These are phyloP conservation scores for Acrobasis consociella DNA, from an alignment of 2,888 invertebrate species.

Conservation along the genomic window DNA sequence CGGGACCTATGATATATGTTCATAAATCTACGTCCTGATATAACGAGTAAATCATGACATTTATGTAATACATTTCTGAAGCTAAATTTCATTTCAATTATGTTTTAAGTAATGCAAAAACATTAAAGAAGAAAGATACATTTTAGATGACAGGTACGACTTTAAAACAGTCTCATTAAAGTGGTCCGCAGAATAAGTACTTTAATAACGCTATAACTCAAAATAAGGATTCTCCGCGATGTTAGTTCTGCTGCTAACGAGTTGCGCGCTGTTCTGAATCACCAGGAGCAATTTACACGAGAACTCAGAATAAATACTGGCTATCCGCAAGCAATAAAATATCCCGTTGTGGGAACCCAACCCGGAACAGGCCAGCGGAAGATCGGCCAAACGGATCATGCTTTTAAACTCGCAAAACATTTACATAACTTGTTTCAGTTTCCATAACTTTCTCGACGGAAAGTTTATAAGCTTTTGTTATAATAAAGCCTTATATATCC, in stretches of 20 bases:
- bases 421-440: conserved; percentile 19
- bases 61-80: too few relatives aligned
- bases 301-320: conserved; percentile 6
- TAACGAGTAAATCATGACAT: too few relatives aligned
- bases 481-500: conserved; percentile 25
- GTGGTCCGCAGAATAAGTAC: background rate
- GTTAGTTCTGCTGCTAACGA: conserved; percentile 19
- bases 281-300: conserved; percentile 13
- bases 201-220: conserved; percentile 8
- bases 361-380: conserved; percentile 6
- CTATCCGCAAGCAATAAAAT: conserved; percentile 13
- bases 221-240: background rate
- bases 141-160: too few relatives aligned
- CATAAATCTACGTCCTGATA: background rate
- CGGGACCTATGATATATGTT: background rate
- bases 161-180: background rate
- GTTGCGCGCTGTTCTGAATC: conserved; percentile 17
- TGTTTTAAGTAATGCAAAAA: too few relatives aligned
- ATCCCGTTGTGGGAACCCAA: conserved; percentile 3
- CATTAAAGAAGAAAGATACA: background rate
- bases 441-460: conserved; percentile 10
- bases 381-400: conserved; percentile 8
- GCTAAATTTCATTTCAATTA: too few relatives aligned
- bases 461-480: conserved; percentile 13
- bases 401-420: conserved; percentile 1